phyloP scores from a whole-genome alignment of 1,140 invertebrate genomes.

The Hormaphis cornu region DNA sequence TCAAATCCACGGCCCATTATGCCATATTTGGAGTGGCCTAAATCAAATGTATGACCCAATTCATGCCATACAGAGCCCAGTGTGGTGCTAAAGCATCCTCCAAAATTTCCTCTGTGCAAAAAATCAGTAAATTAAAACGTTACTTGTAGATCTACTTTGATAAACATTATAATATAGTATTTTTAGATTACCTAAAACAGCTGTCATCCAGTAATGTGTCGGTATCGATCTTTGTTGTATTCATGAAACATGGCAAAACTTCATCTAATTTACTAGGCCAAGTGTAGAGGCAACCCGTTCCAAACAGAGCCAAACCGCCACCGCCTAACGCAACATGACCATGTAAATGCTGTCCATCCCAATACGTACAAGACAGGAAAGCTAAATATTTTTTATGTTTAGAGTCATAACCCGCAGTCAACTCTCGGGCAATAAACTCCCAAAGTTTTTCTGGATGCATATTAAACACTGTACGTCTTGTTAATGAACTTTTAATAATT shows the following conservation, averaged over 20 bases:
- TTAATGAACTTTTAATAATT: constrained; percentile 60
- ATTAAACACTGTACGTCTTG: constrained; percentile 57
- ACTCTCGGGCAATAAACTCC: constrained; percentile 68
- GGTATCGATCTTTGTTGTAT: constrained; percentile 55
- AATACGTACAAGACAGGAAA: constrained; percentile 79
- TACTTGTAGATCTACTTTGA: too few relatives aligned
- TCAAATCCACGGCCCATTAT: constrained; percentile 94
- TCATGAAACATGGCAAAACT: constrained; percentile 52
- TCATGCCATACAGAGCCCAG: constrained; percentile 90
- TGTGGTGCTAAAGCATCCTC: constrained; percentile 83
- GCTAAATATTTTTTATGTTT: constrained; percentile 73
- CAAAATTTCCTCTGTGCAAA: constrained; percentile 60
- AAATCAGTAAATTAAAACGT: constrained; percentile 21
- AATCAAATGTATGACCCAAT: constrained; percentile 86
- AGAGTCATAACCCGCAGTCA: constrained; percentile 54
- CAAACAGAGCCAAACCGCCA: constrained; percentile 81
- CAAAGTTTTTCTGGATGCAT: constrained; percentile 73
- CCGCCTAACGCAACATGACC: constrained; percentile 80
- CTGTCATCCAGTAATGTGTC: constrained; percentile 75
- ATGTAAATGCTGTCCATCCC: constrained; percentile 54
- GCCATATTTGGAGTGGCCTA: constrained; percentile 79
- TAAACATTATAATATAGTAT: too few relatives aligned
- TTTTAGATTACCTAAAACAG: constrained; percentile 59
- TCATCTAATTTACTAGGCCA: constrained; percentile 71
- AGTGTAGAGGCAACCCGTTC: constrained; percentile 79